Evolutionary conservation across 2,888 invertebrate genomes (phyloP), one percentile per base, ranked within the genome.

Genomic region (Perdita meconis): DNA sequence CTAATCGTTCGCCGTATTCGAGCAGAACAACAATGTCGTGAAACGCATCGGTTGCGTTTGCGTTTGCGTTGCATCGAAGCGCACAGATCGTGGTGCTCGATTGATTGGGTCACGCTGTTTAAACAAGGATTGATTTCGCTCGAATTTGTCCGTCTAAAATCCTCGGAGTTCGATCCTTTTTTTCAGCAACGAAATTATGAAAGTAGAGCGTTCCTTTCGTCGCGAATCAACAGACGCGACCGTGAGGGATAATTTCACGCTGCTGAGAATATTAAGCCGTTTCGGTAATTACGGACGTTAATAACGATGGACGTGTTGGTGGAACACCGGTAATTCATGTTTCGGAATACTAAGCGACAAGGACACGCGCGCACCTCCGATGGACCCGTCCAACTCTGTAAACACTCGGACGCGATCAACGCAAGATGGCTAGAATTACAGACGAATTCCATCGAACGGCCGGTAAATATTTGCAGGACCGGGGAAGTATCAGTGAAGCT

Each of bases 251-350:
- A 68, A 64, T 63, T 53, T 47, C 47, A 16, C 42, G 59, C 40
- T 38, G 38, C n/a, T 44, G 24, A 40, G 8, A 22, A 78, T 56
- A 65, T 78, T 40, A 70, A 66, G 57, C 78, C 40, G 66, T 70
- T 63, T 67, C 51, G 50, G 71, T 71, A 63, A 78, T 78, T 65
- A 70, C 66, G 61, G 65, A 59, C 59, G 78, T 78, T 78, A 78
- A 78, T 78, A 78, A 78, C 78, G 71, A 78, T 67, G 55, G 78
- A 71, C 77, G 77, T 38, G 69, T 61, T 63, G 78, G 77, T 55
- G 68, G 59, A 53, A 59, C 63, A 65, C 47, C 36, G 47, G 50
- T 63, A 78, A 78, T 67, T 51, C 78, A 57, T 57, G 78, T 71
- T 67, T 78, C 78, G 63, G 71, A 55, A 59, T 78, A 70, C 78